Percentiles rank a stretch among this genome's conserved stretches.
Evolutionary conservation across 1,140 invertebrate genomes (phyloP).

Genomic region (Fopius arisanus): DNA sequence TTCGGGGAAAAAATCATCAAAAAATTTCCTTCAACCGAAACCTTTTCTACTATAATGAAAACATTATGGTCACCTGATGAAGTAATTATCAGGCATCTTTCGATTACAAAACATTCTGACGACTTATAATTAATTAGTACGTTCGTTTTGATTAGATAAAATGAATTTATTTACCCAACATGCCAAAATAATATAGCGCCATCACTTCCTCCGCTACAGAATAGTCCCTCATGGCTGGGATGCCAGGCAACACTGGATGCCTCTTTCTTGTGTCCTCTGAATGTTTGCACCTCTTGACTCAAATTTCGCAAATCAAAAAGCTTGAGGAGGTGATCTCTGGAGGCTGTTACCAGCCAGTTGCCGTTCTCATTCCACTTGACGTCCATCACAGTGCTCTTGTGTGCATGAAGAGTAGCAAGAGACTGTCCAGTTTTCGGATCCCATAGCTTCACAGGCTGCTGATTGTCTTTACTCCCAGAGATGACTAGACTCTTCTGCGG

Average conservation of each 20-base stretch:
- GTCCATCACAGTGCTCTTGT: slow-evolving; percentile 99
- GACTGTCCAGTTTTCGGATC: slow-evolving; percentile 95
- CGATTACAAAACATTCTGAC: no score
- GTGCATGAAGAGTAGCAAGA: slow-evolving; percentile 91
- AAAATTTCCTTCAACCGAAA: no score
- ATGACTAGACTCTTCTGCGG: slow-evolving; percentile 96
- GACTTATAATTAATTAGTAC: no score
- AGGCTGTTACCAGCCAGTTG: slow-evolving; percentile 99
- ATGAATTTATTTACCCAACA: slow-evolving; percentile 78
- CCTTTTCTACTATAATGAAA: no score
- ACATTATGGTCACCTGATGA: no score
- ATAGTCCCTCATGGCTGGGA: slow-evolving; percentile 94
- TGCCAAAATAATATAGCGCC: slow-evolving; percentile 98
- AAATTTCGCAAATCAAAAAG: slow-evolving; percentile 98
- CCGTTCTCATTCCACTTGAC: slow-evolving; percentile 99
- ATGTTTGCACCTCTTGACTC: slow-evolving; percentile 92
- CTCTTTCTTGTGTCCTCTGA: slow-evolving; percentile 98
- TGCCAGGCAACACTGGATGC: slow-evolving; percentile 98
- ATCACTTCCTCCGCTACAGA: slow-evolving; percentile 96
- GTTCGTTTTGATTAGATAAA: slow-evolving; percentile 15
- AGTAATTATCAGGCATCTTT: no score
- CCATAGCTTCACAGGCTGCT: slow-evolving; percentile 99
- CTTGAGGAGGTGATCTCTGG: slow-evolving; percentile 96
- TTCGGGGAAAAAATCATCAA: no score
- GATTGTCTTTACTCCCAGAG: slow-evolving; percentile 99